Conservation (phyloP, 2,113 vertebrate species). For the Psammodynastes pulverulentus region DNA sequence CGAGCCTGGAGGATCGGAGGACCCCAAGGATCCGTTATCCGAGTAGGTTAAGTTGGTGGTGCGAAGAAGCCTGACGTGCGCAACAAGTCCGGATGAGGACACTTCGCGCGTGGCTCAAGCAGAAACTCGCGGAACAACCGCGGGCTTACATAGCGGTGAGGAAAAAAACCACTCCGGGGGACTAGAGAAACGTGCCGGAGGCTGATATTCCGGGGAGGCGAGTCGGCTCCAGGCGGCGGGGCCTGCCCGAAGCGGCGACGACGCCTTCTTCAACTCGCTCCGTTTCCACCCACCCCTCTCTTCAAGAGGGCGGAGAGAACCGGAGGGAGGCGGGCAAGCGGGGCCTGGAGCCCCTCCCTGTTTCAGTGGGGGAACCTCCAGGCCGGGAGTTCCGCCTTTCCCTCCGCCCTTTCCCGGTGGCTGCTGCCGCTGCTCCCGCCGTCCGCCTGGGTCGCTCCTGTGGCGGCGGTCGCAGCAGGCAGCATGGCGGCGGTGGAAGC, state of each 20-base stretch:
- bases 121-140: neutral
- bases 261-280: neutral
- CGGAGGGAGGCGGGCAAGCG: too few species aligned
- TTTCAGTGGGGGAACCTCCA: slow-evolving; percentile 28
- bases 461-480: slow-evolving; percentile 64
- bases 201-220: neutral
- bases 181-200: neutral
- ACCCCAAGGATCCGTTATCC: neutral
- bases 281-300: neutral
- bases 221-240: too few species aligned
- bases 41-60: neutral
- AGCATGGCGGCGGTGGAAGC: slow-evolving; percentile 93
- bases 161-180: neutral
- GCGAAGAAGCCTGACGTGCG: neutral
- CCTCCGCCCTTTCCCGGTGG: slow-evolving; percentile 45
- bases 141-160: neutral
- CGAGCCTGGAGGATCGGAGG: neutral
- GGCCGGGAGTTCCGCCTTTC: slow-evolving; percentile 31
- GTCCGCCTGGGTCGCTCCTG: slow-evolving; percentile 26
- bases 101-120: neutral
- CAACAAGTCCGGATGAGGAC: neutral
- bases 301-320: neutral
- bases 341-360: slow-evolving; percentile 11
- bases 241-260: neutral
- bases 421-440: slow-evolving; percentile 7